Conservation (phyloP, 2,797 vertebrate genomes). For the Malurus leucopterus region DNA sequence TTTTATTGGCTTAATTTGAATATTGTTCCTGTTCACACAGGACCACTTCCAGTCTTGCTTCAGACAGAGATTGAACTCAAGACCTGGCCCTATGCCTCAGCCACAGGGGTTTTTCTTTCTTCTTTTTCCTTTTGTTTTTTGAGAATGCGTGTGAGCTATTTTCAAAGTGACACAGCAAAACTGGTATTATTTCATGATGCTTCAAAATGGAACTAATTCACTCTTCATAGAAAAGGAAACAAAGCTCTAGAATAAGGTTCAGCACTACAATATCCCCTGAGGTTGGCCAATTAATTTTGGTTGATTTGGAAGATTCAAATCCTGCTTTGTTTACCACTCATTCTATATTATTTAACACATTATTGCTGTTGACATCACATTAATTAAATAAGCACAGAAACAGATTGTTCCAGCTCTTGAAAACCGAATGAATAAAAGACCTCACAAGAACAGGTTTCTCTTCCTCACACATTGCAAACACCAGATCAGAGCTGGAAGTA, state of each 20-base stretch:
- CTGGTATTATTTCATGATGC: neutral
- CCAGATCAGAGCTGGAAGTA: constrained; percentile 42
- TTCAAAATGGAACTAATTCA: constrained; percentile 23
- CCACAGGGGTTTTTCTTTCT: neutral
- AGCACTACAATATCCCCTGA: neutral
- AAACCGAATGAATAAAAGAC: constrained; percentile 43
- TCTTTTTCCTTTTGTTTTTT: neutral
- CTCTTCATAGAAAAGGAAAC: constrained; percentile 12
- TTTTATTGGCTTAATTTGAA: constrained; percentile 14
- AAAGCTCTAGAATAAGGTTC: constrained; percentile 21
- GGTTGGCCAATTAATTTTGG: constrained; percentile 32
- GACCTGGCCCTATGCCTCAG: neutral
- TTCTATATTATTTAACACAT: constrained; percentile 47
- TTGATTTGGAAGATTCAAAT: constrained; percentile 30
- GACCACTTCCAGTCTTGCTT: neutral
- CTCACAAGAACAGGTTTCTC: constrained; percentile 53
- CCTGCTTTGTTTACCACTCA: constrained; percentile 50
- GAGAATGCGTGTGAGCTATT: neutral
- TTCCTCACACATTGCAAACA: constrained; percentile 37
- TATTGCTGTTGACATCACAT: constrained; percentile 52
- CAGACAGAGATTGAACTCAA: neutral
- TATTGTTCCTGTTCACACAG: neutral
- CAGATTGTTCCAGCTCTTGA: constrained; percentile 52
- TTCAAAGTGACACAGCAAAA: constrained; percentile 16
- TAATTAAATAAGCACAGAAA: constrained; percentile 53